Evolutionary conservation across 1,140 invertebrate genomes (phyloP).

Genomic region (Cecropterus lyciades): DNA sequence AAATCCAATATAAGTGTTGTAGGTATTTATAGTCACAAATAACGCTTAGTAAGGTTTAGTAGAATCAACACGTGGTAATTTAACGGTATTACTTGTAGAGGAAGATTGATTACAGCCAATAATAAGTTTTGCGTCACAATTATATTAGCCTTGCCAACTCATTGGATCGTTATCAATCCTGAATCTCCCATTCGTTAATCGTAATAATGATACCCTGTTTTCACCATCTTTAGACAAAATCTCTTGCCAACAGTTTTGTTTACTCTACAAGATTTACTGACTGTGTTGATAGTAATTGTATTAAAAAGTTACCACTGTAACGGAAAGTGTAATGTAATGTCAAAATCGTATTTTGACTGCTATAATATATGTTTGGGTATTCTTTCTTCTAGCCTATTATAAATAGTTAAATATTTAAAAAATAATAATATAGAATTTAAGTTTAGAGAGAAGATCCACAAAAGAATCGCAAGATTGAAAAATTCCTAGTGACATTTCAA

Average conservation of each 20-base stretch:
- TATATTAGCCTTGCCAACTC: slow-evolving; percentile 19
- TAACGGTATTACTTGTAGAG: slow-evolving; percentile 10
- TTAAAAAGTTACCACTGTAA: no score
- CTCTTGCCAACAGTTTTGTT: not conserved
- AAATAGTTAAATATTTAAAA: no score
- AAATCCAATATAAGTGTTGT: no score
- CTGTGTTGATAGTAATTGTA: no score
- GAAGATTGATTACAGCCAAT: slow-evolving; percentile 25
- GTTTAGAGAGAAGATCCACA: not conserved
- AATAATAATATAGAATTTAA: no score
- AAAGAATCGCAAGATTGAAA: not conserved
- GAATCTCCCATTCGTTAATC: slow-evolving; percentile 21
- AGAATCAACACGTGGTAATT: slow-evolving; percentile 22
- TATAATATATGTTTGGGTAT: no score
- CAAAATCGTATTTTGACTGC: no score
- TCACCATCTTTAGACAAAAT: slow-evolving; percentile 8
- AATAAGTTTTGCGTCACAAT: slow-evolving; percentile 30
- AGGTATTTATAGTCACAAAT: not conserved
- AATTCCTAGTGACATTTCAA: slow-evolving; percentile 4
- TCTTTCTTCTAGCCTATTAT: no score
- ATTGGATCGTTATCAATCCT: slow-evolving; percentile 25
- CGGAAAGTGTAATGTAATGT: no score
- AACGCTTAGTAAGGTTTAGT: not conserved
- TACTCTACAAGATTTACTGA: not conserved
- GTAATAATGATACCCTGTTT: slow-evolving; percentile 7